Percentiles rank a stretch among this genome's conserved stretches.
phyloP scores from a whole-genome alignment of 2,113 vertebrate species.

The Telmatochromis bifrenatus region DNA sequence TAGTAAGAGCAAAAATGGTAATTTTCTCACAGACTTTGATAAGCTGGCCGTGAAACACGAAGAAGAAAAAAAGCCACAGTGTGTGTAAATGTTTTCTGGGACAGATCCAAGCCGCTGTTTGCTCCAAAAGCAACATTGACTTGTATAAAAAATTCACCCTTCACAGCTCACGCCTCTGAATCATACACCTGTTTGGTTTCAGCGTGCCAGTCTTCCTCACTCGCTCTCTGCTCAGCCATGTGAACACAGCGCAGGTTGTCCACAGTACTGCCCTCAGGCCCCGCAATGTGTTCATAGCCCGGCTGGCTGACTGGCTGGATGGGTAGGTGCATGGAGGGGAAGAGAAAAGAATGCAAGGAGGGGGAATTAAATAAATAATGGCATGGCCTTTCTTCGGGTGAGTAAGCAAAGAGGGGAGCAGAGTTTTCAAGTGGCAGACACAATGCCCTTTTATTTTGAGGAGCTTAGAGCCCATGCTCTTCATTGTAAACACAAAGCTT shows the following conservation, averaged over 20 bases:
- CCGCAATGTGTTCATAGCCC: slow-evolving; percentile 74
- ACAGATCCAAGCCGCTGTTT: slow-evolving; percentile 53
- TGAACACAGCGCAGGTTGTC: slow-evolving; percentile 74
- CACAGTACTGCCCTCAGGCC: slow-evolving; percentile 71
- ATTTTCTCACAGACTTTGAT: background rate
- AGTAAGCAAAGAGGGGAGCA: slow-evolving; percentile 45
- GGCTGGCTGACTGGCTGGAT: slow-evolving; percentile 19
- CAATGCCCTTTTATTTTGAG: slow-evolving; percentile 49
- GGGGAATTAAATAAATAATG: slow-evolving; percentile 64
- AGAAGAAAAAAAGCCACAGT: slow-evolving; percentile 18
- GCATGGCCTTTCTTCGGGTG: slow-evolving; percentile 60
- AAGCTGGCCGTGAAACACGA: background rate
- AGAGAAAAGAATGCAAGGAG: slow-evolving; percentile 13
- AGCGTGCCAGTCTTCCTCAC: slow-evolving; percentile 70
- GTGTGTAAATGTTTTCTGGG: slow-evolving; percentile 62
- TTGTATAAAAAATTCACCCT: slow-evolving; percentile 69
- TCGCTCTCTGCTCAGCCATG: slow-evolving; percentile 73
- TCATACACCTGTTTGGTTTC: slow-evolving; percentile 77
- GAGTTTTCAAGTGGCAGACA: slow-evolving; percentile 46
- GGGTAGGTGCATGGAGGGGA: slow-evolving; percentile 23
- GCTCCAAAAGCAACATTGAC: slow-evolving; percentile 66
- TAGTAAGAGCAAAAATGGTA: background rate
- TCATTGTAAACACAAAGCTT: slow-evolving; percentile 34
- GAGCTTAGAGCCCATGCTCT: slow-evolving; percentile 16
- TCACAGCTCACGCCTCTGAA: slow-evolving; percentile 72